A percentile compares a stretch with the other conserved stretches of the same genome.
These are phyloP conservation scores for Eonycteris spelaea DNA, from an alignment of 2,113 vertebrate species.

Conservation along the genomic window DNA sequence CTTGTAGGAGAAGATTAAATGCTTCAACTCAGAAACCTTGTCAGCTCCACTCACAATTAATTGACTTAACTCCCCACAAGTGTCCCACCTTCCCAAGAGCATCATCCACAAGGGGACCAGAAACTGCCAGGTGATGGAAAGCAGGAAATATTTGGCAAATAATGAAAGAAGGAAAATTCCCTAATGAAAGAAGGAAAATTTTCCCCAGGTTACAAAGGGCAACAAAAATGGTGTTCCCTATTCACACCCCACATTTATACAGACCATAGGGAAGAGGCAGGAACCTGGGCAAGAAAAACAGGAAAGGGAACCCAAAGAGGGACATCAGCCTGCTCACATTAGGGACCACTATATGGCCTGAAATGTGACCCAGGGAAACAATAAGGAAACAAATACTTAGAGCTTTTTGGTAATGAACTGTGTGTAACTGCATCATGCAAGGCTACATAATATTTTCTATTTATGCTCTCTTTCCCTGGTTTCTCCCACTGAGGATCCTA, in stretches of 20 bases:
- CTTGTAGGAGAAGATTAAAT: background rate
- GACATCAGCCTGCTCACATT: background rate
- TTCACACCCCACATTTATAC: background rate
- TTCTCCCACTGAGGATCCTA: background rate
- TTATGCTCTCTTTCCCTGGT: background rate
- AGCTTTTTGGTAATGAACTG: background rate
- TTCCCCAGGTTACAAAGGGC: background rate
- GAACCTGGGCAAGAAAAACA: background rate
- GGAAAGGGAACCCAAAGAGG: background rate
- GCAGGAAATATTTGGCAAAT: no score
- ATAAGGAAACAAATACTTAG: background rate
- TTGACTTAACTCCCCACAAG: background rate
- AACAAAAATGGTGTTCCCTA: background rate
- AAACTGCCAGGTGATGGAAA: no score
- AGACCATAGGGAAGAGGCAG: background rate
- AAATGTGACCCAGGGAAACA: background rate
- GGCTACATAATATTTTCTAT: background rate
- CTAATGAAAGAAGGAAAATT: slow-evolving; percentile 17
- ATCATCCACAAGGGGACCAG: background rate
- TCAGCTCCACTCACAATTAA: background rate
- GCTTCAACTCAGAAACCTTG: background rate
- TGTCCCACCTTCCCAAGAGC: background rate
- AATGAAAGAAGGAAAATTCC: no score
- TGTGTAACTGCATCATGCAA: background rate
- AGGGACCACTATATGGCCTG: background rate